phyloP scores from a whole-genome alignment of 37 sponge, comb jelly and placozoan species.

The Tethya wilhelma region DNA sequence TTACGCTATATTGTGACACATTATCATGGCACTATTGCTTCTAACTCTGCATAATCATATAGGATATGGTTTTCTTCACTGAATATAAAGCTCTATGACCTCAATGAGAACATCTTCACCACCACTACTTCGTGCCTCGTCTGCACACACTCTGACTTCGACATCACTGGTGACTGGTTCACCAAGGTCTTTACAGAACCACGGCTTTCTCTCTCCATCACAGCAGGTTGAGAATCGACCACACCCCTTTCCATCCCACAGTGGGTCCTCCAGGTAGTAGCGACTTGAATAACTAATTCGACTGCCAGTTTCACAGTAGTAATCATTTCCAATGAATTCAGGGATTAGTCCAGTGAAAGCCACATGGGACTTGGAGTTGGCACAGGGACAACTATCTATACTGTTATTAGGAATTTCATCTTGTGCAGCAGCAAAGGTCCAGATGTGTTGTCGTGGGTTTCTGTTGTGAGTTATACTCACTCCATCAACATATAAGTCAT shows the following conservation, averaged over 20 bases:
- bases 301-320: constrained; percentile 52
- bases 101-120: constrained; percentile 42
- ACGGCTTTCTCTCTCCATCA: constrained; percentile 35
- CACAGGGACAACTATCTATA: constrained; percentile 20
- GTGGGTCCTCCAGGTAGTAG: constrained; percentile 31
- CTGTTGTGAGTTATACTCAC: no score
- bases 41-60: no score
- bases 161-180: constrained; percentile 11
- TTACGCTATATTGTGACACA: no score
- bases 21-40: no score
- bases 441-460: no score
- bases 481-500: constrained; percentile 24
- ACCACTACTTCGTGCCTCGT: not conserved
- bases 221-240: constrained; percentile 30
- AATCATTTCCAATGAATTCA: constrained; percentile 40
- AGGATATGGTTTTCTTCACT: no score
- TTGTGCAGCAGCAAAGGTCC: constrained; percentile 37
- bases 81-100: constrained; percentile 22
- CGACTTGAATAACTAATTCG: not conserved
- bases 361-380: constrained; percentile 5
- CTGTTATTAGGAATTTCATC: constrained; percentile 7
- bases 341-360: constrained; percentile 22
- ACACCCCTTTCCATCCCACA: constrained; percentile 61
- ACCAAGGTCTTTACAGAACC: constrained; percentile 32
- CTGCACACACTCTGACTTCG: constrained; percentile 33